These are phyloP conservation scores for Papilio polytes DNA, from an alignment of 1,140 invertebrate species.

Conservation along the genomic window DNA sequence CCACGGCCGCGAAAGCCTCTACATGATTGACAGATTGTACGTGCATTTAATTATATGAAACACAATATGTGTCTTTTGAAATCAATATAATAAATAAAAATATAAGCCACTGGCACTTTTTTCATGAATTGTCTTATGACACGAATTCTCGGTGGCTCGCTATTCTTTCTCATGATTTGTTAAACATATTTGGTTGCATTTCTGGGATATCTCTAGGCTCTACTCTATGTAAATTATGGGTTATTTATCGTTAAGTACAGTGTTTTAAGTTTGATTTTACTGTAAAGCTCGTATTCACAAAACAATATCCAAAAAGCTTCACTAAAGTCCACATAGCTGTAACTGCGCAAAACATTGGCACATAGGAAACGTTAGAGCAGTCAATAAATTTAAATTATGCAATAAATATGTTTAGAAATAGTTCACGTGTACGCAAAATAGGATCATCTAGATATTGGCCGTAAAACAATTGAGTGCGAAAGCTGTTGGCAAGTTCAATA, in stretches of 20 bases:
- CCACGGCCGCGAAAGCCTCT: slow-evolving; percentile 16
- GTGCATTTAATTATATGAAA: slow-evolving; percentile 26
- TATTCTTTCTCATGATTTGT: too few relatives aligned
- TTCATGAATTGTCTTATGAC: too few relatives aligned
- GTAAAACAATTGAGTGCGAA: slow-evolving; percentile 62
- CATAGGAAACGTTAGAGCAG: background rate
- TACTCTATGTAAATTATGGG: background rate
- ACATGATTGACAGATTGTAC: slow-evolving; percentile 21
- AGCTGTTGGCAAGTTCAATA: slow-evolving; percentile 70
- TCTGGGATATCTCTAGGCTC: background rate
- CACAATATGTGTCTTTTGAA: background rate
- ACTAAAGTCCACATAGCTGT: background rate
- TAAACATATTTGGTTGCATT: background rate
- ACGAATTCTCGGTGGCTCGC: too few relatives aligned
- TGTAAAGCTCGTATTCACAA: background rate
- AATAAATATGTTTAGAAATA: slow-evolving; percentile 30
- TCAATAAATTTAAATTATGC: background rate
- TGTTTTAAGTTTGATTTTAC: background rate
- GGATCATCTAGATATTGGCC: slow-evolving; percentile 46
- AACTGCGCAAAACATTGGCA: slow-evolving; percentile 4
- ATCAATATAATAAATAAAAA: background rate
- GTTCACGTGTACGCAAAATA: background rate
- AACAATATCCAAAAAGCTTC: background rate
- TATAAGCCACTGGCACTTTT: too few relatives aligned
- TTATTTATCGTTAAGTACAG: background rate